Evolutionary conservation across 2,797 vertebrate genomes (phyloP), one percentile per base, ranked within the genome.

Genomic region (Hypotaenidia philippensis): DNA sequence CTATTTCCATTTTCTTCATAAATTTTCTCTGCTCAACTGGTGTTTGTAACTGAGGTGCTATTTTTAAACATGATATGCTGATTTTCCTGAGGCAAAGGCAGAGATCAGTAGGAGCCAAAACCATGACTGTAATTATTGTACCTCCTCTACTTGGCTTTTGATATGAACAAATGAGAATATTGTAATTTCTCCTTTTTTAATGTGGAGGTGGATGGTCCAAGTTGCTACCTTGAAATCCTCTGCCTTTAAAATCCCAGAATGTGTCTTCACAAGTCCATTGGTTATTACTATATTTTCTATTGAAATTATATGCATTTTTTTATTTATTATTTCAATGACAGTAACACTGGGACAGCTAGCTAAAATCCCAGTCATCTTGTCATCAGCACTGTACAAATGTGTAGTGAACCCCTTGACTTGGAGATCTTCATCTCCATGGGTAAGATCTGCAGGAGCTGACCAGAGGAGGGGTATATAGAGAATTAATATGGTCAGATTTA

Each of bases 331-430:
- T 90, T 80, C 55, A 72, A 1, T 79, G 31, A 56, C 38, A 75
- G 2, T 76, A 59, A 8, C 0, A 13, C n/a, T 14, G 34, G 68
- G 55, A 41, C 68, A 93, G 29, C 36, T 55, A 56, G 38, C 45
- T 66, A 90, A 80, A 75, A 72, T 79, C 50, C 29, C 63, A 76
- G 31, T 49, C 53, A 13, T n/a, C 41, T 64, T 59, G 69, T 65
- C 26, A 27, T 50, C n/a, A 32, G 26, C 4, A 16, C 75, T 45
- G 19, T 23, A 8, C 13, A 22, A 19, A 36, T 11, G 15, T 32
- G 9, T 7, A 52, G 20, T 13, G 27, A 45, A 59, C 65, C 7
- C 21, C 38, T 32, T 86, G 57, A 50, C 45, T 78, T 0, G 0
- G 59, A 34, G 47, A 27, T 56, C n/a, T 32, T 49, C 0, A 2